phyloP scores from a whole-genome alignment of 53 echinoderm and acorn worm species.

The Mesocentrotus franciscanus region DNA sequence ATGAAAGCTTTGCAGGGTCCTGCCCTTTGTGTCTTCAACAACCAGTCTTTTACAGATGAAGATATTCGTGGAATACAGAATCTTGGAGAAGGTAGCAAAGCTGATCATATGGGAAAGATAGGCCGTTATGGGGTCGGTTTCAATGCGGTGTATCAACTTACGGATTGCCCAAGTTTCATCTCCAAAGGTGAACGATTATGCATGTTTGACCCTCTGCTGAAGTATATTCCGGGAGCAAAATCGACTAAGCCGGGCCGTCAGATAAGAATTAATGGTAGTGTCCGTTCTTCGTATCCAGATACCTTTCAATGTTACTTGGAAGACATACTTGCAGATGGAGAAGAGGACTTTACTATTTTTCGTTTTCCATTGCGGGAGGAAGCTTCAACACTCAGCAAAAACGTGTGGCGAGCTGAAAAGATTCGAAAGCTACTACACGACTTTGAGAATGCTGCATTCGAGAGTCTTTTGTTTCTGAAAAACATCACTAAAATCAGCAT shows the following conservation, averaged over 20 bases:
- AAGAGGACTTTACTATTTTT: constrained; percentile 77
- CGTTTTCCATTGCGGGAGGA: constrained; percentile 81
- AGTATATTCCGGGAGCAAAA: constrained; percentile 73
- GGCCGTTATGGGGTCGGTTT: constrained; percentile 97
- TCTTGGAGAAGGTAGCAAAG: constrained; percentile 88
- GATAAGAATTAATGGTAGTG: constrained; percentile 45
- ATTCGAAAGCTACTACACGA: constrained; percentile 14
- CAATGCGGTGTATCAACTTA: constrained; percentile 94
- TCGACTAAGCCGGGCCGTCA: constrained; percentile 72
- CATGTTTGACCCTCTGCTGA: constrained; percentile 87
- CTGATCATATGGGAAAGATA: constrained; percentile 70
- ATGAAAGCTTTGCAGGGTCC: constrained; percentile 77
- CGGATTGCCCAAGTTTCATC: constrained; percentile 94
- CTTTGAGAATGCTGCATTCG: constrained; percentile 72
- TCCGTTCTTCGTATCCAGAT: constrained; percentile 71
- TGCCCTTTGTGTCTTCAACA: constrained; percentile 86
- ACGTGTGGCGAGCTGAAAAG: background rate
- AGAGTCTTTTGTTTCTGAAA: constrained; percentile 83
- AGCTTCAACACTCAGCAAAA: constrained; percentile 67
- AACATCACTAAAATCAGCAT: constrained; percentile 79
- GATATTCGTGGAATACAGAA: constrained; percentile 91
- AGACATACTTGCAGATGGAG: constrained; percentile 57
- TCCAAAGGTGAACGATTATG: constrained; percentile 74
- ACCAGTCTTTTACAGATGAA: constrained; percentile 77
- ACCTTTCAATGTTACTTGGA: constrained; percentile 73